Evolutionary conservation across 2,888 invertebrate genomes (phyloP), one percentile per base, ranked within the genome.

Genomic region (Helicoverpa assulta): DNA sequence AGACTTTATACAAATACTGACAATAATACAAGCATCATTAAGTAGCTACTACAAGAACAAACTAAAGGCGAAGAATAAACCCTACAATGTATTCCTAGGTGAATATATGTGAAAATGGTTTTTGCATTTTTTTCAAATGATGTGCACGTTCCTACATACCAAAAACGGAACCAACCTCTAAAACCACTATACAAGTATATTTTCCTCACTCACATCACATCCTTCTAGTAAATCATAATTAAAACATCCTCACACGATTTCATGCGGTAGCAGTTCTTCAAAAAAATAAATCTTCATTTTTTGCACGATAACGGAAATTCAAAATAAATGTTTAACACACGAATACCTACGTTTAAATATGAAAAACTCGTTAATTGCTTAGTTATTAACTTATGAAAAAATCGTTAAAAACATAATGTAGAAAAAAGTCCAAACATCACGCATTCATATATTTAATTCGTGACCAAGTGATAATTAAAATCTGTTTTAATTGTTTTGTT

Each of bases 381-480:
- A 51, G 12, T 68, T 68, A 78, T 51, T 53, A 78, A 56, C n/a
- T 62, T 21, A 8, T 55, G 10, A 51, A 74, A 69, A 70, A 56
- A 68, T 0, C 5, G 55, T 51, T 51, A 67, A 71, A 75, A 78
- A 74, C 40, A 43, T 64, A 67, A 61, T 64, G 19, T 40, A 14
- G 3, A 14, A 58, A 54, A 63, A 68, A 71, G 8, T 43, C 43
- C n/a, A 21, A 51, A 29, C 52, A 21, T 68, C 65, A 63, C 37
- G 70, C 56, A 29, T 63, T 29, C 47, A 16, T 65, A 33, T 40
- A 65, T 26, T 50, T 19, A 12, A 8, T 52, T 79, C 78, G 81
- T 84, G 82, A 82, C 61, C 47, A 54, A 58, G 69, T 73, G 57
- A 59, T 77, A 73, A 70, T 79, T 81, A 70, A 68, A 60, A 70